These are phyloP conservation scores for Vimba vimba DNA, from an alignment of 2,113 vertebrate species.

Conservation along the genomic window DNA sequence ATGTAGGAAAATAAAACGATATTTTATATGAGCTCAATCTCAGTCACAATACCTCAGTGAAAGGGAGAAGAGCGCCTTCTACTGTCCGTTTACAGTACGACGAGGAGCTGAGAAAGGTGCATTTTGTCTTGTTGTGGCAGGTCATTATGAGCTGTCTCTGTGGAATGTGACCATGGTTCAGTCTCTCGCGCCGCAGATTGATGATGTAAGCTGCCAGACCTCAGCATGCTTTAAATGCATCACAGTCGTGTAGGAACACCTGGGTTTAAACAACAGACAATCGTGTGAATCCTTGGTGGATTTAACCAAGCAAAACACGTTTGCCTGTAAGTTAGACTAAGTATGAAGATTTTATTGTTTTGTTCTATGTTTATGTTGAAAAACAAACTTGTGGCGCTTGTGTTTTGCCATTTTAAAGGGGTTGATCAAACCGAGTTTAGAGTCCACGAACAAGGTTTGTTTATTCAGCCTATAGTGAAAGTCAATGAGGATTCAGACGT, in stretches of 20 bases:
- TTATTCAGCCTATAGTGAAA: constrained; percentile 9
- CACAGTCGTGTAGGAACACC: constrained; percentile 40
- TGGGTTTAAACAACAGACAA: constrained; percentile 37
- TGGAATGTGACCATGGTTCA: constrained; percentile 45
- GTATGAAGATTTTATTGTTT: not conserved
- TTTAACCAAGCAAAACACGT: not conserved
- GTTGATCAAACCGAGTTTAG: not conserved
- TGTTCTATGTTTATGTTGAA: not conserved
- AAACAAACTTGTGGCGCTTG: no score
- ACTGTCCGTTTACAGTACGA: not conserved
- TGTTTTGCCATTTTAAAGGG: not conserved
- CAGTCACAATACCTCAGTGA: not conserved
- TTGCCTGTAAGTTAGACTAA: not conserved
- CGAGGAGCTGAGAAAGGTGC: not conserved
- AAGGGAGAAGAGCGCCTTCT: constrained; percentile 31
- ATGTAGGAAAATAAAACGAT: not conserved
- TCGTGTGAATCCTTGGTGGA: not conserved
- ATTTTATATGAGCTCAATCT: not conserved
- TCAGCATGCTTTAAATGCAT: constrained; percentile 34
- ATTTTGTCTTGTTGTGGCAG: not conserved
- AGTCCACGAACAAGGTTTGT: not conserved
- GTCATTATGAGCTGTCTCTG: constrained; percentile 28
- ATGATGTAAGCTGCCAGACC: constrained; percentile 50
- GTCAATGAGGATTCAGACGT: constrained; percentile 25
- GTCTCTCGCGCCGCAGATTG: constrained; percentile 46